Evolutionary conservation across 2,888 invertebrate species (phyloP).

Genomic region (Drosophila gaucha): DNA sequence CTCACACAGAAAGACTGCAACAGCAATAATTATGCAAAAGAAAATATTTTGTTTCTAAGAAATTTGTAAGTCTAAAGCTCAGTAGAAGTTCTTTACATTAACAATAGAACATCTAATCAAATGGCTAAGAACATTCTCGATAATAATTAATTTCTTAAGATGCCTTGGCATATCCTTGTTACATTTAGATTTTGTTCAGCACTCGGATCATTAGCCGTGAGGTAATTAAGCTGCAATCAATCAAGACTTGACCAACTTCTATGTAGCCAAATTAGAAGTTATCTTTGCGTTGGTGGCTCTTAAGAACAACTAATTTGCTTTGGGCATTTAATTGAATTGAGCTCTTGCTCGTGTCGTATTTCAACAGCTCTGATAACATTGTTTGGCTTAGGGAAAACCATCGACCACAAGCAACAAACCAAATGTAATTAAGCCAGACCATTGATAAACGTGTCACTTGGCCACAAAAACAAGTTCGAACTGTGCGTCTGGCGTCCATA

Average conservation of each 20-base stretch:
- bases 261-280: slow-evolving; percentile 38
- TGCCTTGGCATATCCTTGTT: neutral
- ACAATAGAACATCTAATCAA: slow-evolving; percentile 5
- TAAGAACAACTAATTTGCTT: slow-evolving; percentile 34
- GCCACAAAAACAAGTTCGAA: slow-evolving; percentile 5
- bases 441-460: slow-evolving; percentile 16
- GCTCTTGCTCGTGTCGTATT: slow-evolving; percentile 16
- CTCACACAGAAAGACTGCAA: too few relatives aligned
- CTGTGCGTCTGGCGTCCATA: slow-evolving; percentile 5
- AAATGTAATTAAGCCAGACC: slow-evolving; percentile 39
- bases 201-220: slow-evolving; percentile 45
- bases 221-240: slow-evolving; percentile 73
- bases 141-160: neutral
- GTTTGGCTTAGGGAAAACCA: neutral
- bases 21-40: neutral
- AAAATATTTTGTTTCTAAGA: too few relatives aligned
- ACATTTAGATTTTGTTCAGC: slow-evolving; percentile 24
- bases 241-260: slow-evolving; percentile 40
- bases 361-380: slow-evolving; percentile 26
- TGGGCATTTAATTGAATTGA: slow-evolving; percentile 52
- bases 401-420: neutral
- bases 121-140: neutral
- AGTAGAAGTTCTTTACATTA: neutral
- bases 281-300: slow-evolving; percentile 18
- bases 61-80: neutral